Evolutionary conservation across 2,888 invertebrate species (phyloP).

Genomic region (Andrena camellia): DNA sequence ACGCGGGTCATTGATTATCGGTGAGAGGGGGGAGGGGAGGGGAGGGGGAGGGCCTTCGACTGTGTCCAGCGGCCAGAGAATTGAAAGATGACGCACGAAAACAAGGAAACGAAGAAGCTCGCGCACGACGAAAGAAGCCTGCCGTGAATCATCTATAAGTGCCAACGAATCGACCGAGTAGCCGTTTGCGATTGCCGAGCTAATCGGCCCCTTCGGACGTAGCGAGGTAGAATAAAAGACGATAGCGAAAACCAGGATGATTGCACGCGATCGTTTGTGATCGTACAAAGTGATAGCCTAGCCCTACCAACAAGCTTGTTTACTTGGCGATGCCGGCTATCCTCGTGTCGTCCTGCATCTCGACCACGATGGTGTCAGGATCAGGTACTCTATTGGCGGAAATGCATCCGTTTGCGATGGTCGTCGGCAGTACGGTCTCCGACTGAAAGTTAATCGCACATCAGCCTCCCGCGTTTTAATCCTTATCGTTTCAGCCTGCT

Average conservation of each 20-base stretch:
- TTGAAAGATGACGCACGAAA: not conserved
- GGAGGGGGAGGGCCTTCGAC: not conserved
- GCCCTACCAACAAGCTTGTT: constrained; percentile 85
- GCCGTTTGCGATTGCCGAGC: constrained; percentile 19
- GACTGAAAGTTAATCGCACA: constrained; percentile 70
- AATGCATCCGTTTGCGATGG: constrained; percentile 83
- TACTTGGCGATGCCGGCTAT: constrained; percentile 84
- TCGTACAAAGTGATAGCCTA: constrained; percentile 81
- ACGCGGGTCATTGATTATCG: constrained; percentile 20
- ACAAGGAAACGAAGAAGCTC: constrained; percentile 2
- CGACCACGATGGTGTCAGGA: constrained; percentile 83
- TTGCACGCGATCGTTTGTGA: constrained; percentile 67
- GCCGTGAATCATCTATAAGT: constrained; percentile 36
- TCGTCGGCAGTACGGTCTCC: constrained; percentile 82
- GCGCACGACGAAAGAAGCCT: constrained; percentile 13
- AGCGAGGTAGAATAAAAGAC: constrained; percentile 43
- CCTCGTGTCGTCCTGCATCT: constrained; percentile 84
- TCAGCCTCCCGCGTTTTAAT: not conserved
- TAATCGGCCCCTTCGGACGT: constrained; percentile 13
- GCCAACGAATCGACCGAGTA: constrained; percentile 22
- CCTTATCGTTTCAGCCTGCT: not conserved
- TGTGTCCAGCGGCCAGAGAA: not conserved
- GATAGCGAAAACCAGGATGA: constrained; percentile 45
- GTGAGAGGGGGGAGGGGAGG: too few relatives aligned
- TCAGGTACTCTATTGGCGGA: constrained; percentile 84